Evolutionary conservation across 2,797 vertebrate species (phyloP).

Genomic region (Smutsia temminckii): DNA sequence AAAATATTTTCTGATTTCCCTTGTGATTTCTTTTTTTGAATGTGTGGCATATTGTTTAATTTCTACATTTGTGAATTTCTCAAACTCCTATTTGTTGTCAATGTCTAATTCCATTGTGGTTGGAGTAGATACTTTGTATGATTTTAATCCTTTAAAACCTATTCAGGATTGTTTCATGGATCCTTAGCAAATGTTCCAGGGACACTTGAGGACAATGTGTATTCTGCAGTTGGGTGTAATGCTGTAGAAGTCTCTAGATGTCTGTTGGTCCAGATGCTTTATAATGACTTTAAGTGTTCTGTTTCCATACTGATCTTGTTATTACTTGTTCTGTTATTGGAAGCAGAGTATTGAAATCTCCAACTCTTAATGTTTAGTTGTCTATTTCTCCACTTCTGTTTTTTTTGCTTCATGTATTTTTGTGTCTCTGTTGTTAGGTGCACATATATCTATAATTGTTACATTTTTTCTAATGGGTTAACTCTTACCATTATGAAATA

Average conservation of each 20-base stretch:
- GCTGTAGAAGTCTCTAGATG: background rate
- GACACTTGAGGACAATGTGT: background rate
- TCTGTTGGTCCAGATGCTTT: background rate
- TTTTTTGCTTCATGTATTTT: background rate
- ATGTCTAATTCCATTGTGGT: background rate
- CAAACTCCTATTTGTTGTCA: background rate
- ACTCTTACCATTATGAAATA: background rate
- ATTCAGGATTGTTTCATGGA: background rate
- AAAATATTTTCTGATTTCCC: background rate
- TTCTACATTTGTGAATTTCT: background rate
- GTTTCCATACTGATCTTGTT: background rate
- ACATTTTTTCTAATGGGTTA: slow-evolving; percentile 7
- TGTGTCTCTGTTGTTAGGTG: background rate
- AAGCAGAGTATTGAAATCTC: background rate
- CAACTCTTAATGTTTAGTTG: background rate
- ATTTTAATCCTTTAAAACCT: slow-evolving; percentile 3
- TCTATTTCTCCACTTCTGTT: background rate
- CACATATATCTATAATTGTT: background rate
- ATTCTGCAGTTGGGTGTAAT: background rate
- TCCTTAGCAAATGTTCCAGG: background rate
- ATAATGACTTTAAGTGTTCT: background rate
- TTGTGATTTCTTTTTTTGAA: slow-evolving; percentile 8
- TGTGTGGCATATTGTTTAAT: background rate
- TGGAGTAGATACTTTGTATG: background rate
- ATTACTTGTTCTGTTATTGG: background rate